Evolutionary conservation across 2,797 vertebrate genomes (phyloP).

Genomic region (Danio tinwini): DNA sequence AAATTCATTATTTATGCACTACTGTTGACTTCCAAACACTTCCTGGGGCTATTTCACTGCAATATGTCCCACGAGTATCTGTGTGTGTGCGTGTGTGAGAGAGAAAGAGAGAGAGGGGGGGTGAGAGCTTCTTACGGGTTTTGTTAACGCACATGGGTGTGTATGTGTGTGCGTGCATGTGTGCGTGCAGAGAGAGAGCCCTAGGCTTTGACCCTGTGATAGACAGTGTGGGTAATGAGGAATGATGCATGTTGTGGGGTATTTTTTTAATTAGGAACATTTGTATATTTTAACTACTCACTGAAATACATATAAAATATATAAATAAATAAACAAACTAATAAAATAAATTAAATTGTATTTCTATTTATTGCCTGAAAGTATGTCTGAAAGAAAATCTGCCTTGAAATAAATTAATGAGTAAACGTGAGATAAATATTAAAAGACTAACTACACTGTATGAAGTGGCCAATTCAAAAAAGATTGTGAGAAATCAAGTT

Average conservation of each 20-base stretch:
- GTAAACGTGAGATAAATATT: too few relatives aligned
- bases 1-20: slow-evolving; percentile 37
- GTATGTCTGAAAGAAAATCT: too few relatives aligned
- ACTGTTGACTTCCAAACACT: slow-evolving; percentile 30
- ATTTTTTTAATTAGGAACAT: slow-evolving; percentile 49
- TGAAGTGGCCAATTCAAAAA: too few relatives aligned
- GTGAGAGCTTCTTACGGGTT: not conserved
- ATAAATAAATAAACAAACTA: too few relatives aligned
- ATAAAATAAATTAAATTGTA: too few relatives aligned
- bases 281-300: slow-evolving; percentile 21
- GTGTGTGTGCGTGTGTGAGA: not conserved
- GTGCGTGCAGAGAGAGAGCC: not conserved
- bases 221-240: slow-evolving; percentile 47
- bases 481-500: too few relatives aligned
- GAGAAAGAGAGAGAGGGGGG: not conserved
- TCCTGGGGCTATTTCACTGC: slow-evolving; percentile 26
- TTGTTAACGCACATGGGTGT: not conserved
- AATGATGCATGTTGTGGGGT: slow-evolving; percentile 34
- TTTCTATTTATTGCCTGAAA: too few relatives aligned
- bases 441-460: too few relatives aligned
- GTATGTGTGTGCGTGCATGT: not conserved
- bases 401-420: too few relatives aligned
- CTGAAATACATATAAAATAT: not conserved
- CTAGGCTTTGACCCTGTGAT: slow-evolving; percentile 49
- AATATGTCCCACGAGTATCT: slow-evolving; percentile 20